Base-by-base conservation (phyloP, 2,113 vertebrate genomes). In the Edolisoma coerulescens region DNA sequence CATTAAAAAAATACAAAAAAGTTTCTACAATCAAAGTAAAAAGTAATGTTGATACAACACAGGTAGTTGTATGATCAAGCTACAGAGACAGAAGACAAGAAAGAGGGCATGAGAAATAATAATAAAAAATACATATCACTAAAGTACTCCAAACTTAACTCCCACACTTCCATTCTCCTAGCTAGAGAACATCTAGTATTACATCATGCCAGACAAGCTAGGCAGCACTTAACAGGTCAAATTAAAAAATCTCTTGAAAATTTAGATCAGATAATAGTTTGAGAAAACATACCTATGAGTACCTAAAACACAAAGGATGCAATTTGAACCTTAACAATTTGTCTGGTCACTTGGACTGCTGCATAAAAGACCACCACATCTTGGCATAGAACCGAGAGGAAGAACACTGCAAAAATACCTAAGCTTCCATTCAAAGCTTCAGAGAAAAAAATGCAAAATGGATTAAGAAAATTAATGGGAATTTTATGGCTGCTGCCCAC, bases 381-480 rank as follows among this genome's bases (percentile, higher is more conserved):
- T 89, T 75, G 33, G 80, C 67, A 92, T 1, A 35, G 82, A 95
- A 87, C 21, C 89, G 71, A 76, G 26, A 81, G 27, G 14, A 57
- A 78, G 50, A 47, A 32, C n/a, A 61, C 17, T 52, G 44, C n/a
- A 95, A 96, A 97, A 96, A 94, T 54, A 96, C 57, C 56, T 74
- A 92, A 78, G 60, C 56, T 91, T 96, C 83, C 68, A 89, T 83
- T 95, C 13, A 88, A 88, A 95, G 73, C 65, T 95, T 97, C 96
- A 96, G 18, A 97, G 87, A 96, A 92, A 53, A 95, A 97, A 97
- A 96, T 26, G 42, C 53, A 97, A 96, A 97, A 96, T 19, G 21
- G 86, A 98, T 97, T 97, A 97, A 93, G 92, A 90, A 97, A 97
- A 96, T 93, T 96, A 96, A 97, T 97, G 84, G 84, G 74, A 97